A percentile compares a stretch with the other conserved stretches of the same genome.
phyloP scores from a whole-genome alignment of 2,888 invertebrate species.

The Sinodicranocentrus sp. region DNA sequence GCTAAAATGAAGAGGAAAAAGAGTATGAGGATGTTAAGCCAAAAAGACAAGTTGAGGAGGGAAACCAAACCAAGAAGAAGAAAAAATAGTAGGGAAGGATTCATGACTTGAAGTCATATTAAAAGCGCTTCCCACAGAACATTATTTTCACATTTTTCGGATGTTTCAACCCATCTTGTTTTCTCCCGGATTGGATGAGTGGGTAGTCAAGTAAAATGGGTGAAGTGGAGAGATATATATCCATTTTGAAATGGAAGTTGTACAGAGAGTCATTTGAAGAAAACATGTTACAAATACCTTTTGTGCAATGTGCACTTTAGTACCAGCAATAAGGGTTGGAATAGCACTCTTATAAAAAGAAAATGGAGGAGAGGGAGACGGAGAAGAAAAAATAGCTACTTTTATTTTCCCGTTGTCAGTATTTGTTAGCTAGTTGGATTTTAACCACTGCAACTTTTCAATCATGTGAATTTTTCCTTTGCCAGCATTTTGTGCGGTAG shows the following conservation, averaged over 20 bases:
- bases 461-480: no score
- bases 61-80: no score
- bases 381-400: neutral
- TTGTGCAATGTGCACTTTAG: conserved; percentile 12
- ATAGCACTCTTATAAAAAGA: neutral
- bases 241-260: neutral
- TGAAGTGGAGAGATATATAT: neutral
- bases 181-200: neutral
- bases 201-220: neutral
- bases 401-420: neutral
- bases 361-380: no score
- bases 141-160: conserved; percentile 37
- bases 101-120: neutral
- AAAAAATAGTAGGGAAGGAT: neutral
- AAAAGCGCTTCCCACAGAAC: conserved; percentile 16
- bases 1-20: conserved; percentile 1
- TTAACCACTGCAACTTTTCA: no score
- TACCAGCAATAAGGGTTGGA: neutral
- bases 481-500: no score
- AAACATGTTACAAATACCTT: no score
- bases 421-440: no score
- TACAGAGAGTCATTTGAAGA: neutral
- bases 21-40: neutral
- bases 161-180: conserved; percentile 30
- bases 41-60: no score